phyloP scores from a whole-genome alignment of 2,113 vertebrate genomes.

The Zootoca vivipara region DNA sequence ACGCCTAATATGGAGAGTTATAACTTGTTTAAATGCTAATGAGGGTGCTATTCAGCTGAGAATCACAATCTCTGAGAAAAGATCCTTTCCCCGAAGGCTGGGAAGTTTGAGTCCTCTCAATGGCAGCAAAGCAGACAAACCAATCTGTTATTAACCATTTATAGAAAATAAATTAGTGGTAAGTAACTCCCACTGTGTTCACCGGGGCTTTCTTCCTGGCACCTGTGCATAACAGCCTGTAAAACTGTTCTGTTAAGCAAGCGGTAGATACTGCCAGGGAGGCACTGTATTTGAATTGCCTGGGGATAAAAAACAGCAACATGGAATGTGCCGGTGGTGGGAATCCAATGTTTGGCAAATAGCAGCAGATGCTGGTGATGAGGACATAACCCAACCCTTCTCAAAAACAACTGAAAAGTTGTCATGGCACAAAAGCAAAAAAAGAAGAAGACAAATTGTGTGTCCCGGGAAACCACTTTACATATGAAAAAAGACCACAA shows the following conservation, averaged over 20 bases:
- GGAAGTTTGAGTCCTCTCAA: not conserved
- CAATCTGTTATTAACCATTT: not conserved
- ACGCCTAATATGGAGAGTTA: not conserved
- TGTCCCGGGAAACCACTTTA: not conserved
- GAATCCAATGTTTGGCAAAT: not conserved
- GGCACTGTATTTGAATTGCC: not conserved
- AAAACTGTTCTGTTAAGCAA: not conserved
- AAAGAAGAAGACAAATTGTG: not conserved
- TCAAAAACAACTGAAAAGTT: not conserved
- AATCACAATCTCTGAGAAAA: not conserved
- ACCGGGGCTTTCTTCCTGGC: not conserved
- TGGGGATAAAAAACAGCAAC: not conserved
- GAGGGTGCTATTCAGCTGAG: not conserved
- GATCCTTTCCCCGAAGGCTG: not conserved
- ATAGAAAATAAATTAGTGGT: not conserved
- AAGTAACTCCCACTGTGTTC: not conserved
- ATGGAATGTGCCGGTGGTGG: not conserved
- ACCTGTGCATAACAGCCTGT: not conserved
- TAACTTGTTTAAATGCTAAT: constrained; percentile 34
- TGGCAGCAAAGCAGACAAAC: not conserved
- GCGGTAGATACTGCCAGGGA: not conserved
- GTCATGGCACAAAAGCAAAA: not conserved
- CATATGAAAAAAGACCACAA: not conserved
- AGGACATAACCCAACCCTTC: not conserved
- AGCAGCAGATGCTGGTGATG: not conserved